These are phyloP conservation scores for Ahaetulla prasina DNA, from an alignment of 2,113 vertebrate genomes.

Conservation along the genomic window DNA sequence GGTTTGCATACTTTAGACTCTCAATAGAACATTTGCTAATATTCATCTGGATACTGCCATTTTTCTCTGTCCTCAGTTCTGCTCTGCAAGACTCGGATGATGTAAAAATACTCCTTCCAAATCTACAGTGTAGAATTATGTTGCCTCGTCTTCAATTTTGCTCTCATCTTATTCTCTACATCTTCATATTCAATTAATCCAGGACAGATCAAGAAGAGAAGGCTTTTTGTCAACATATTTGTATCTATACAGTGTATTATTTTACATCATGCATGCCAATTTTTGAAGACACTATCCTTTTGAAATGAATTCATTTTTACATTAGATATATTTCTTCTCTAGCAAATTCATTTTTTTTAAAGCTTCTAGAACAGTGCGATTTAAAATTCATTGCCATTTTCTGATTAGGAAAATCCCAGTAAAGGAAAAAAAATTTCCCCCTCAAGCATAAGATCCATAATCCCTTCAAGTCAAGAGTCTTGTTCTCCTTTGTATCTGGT, in stretches of 20 bases:
- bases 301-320: neutral
- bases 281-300: neutral
- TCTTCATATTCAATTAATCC: neutral
- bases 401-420: too few relatives aligned
- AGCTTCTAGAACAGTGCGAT: neutral
- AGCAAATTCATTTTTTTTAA: neutral
- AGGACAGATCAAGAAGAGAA: neutral
- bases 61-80: neutral
- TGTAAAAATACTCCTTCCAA: neutral
- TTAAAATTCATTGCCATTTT: neutral
- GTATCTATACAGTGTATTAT: neutral
- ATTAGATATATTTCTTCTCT: neutral
- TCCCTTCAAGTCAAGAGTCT: too few relatives aligned
- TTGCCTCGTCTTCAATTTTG: neutral
- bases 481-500: neutral
- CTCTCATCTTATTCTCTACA: neutral
- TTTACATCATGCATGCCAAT: neutral
- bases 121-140: neutral
- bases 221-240: neutral
- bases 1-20: neutral
- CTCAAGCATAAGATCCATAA: neutral
- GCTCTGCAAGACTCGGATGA: neutral
- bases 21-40: constrained; percentile 17
- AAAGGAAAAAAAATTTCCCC: neutral
- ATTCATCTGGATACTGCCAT: neutral